Base-by-base conservation (phyloP, 2,113 vertebrate species). In the Hemicordylus capensis region DNA sequence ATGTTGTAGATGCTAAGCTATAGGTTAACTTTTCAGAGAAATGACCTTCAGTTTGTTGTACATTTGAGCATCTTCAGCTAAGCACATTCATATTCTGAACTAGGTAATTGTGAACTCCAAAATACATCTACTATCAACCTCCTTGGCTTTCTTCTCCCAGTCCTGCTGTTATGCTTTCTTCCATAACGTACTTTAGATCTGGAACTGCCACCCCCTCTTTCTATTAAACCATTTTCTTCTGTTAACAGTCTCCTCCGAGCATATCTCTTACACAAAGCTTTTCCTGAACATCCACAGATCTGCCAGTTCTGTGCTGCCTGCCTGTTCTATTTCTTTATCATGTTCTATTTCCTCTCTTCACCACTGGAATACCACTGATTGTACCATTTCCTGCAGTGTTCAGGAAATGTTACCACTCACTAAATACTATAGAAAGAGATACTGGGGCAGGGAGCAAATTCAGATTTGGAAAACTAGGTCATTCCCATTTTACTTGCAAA, bases 401-500 rank as follows among this genome's bases (percentile, higher is more conserved):
- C 42, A 80, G 59, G 6, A 31, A 14, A 14, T 42, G 48, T 75
- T 34, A 54, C 31, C 9, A 3, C 48, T 75, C n/a, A 54, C 76
- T 59, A 76, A 76, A 61, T 24, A 48, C 10, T 63, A 74, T 34
- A 24, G 54, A 58, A 34, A 74, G 22, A 74, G 59, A 83, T 34
- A 54, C 6, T 51, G 48, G 48, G 48, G 48, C 20, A 87, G 3
- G 7, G 44, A 48, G 31, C 56, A 90, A 67, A 88, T 39, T 76
- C 88, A 28, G 74, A 88, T 78, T 84, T 77, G 69, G 81, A 9
- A 85, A 91, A 83, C 42, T 37, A 70, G 48, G 63, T 74, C 81
- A 67, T 73, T 81, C 73, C 86, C 86, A 90, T 42, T 72, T 66
- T 82, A 76, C 81, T 86, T 87, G 80, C 15, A 44, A 39, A 88